phyloP scores from a whole-genome alignment of 2,888 invertebrate genomes.

The Melipona beecheii region DNA sequence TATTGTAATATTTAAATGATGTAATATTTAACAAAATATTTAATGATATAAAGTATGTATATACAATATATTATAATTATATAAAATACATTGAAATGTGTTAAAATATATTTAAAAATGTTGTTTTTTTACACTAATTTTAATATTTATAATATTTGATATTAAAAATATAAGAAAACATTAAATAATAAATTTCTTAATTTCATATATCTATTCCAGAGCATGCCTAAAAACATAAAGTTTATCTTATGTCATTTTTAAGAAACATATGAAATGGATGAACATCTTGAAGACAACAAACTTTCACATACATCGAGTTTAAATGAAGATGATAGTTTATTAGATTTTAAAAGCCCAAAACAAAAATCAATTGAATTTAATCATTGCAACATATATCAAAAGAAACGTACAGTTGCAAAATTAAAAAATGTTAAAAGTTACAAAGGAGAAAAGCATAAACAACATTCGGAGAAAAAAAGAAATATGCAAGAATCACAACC shows the following conservation, averaged over 20 bases:
- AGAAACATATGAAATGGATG: constrained; percentile 28
- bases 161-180: neutral
- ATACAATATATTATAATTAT: constrained; percentile 2
- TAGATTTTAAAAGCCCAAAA: constrained; percentile 79
- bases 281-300: neutral
- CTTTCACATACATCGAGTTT: neutral
- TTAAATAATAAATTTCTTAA: constrained; percentile 1
- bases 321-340: constrained; percentile 73
- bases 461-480: constrained; percentile 48
- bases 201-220: constrained; percentile 5
- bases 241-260: neutral
- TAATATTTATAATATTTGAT: neutral
- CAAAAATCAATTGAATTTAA: constrained; percentile 46
- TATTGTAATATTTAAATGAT: constrained; percentile 6
- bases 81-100: neutral
- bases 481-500: constrained; percentile 62
- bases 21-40: constrained; percentile 15
- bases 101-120: neutral
- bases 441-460: constrained; percentile 19
- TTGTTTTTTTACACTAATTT: neutral
- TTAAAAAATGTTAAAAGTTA: constrained; percentile 36
- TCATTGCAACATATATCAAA: constrained; percentile 29
- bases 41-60: neutral
- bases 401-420: constrained; percentile 40
- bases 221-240: neutral